Base-by-base conservation (phyloP, 2,888 invertebrate species). In the Oscheius sp. region DNA sequence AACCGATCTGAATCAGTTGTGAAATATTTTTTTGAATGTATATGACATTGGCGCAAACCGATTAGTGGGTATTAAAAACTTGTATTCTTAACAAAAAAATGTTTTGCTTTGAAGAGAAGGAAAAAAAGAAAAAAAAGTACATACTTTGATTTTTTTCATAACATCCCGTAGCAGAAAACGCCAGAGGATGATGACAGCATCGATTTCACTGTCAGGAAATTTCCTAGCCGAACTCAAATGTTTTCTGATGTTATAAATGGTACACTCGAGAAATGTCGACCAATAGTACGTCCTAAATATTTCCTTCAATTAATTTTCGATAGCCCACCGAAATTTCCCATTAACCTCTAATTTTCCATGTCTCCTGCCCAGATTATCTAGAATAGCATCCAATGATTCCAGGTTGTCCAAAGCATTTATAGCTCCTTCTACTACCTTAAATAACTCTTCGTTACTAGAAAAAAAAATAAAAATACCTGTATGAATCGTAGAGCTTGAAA, bases 401-500 rank as follows among this genome's bases (percentile, higher is more conserved):
- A 81, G 72, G 54, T 78, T 69, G 38, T 82, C 82, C 8, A 82
- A 63, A 2, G 72, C 51, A 33, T 73, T 70, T 0, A 81, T 77
- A 4, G 76, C 80, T 63, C 78, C 75, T 74, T 82, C 81, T 20
- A 82, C 72, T 8, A 82, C 80, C 82, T 80, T 41, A 65, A 72
- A 67, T 24, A 8, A 14, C 24, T 47, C 14, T 22, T 24, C 26
- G 30, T 6, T 54, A 17, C 14, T 41, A 14, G 38, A 14, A 38
- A 14, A 38, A 14, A 38, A 12, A 38, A n/a, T n/a, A n/a, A n/a
- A n/a, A n/a, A 17, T 66, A 74, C 82, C 75, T 82, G 82, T 62
- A 82, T 78, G 65, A 82, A 82, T 9, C 82, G 68, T 47, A 82
- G 74, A 2, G 82, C 82, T 61, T 82, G 82, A 67, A 82, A 82